Evolutionary conservation across 2,888 invertebrate genomes (phyloP).

Genomic region (Spisula subtruncata): DNA sequence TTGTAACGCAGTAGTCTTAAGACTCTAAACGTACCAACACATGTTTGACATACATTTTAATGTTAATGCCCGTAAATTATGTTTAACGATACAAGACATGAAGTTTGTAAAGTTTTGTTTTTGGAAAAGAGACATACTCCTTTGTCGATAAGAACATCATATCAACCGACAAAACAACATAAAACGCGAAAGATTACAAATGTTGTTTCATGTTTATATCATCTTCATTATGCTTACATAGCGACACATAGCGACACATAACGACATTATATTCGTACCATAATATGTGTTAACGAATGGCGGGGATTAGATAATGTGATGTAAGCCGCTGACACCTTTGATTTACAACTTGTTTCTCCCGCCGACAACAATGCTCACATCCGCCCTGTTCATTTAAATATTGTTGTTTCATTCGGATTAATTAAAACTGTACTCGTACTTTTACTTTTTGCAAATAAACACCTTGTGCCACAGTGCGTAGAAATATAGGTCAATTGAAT

Average conservation of each 20-base stretch:
- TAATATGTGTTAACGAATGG: not conserved
- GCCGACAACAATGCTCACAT: not conserved
- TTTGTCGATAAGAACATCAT: not conserved
- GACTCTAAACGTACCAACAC: too few relatives aligned
- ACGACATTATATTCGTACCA: too few relatives aligned
- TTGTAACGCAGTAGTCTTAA: too few relatives aligned
- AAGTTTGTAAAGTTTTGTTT: slow-evolving; percentile 1
- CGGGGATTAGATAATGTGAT: not conserved
- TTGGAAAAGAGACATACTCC: not conserved
- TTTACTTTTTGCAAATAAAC: not conserved
- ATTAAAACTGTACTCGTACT: not conserved
- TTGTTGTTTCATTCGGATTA: not conserved
- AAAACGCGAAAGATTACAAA: not conserved
- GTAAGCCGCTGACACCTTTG: not conserved
- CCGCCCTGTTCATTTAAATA: not conserved
- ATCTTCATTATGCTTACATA: not conserved
- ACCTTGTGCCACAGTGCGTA: not conserved
- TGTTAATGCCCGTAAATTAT: too few relatives aligned
- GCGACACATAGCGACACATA: too few relatives aligned
- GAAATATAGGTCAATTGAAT: not conserved
- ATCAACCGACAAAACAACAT: not conserved
- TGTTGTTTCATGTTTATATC: not conserved
- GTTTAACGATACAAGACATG: not conserved
- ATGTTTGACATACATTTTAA: too few relatives aligned
- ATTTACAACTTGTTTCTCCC: not conserved